Evolutionary conservation across 2,797 vertebrate species (phyloP), one percentile per base, ranked within the genome.

Genomic region (Sebastes taczanowskii): DNA sequence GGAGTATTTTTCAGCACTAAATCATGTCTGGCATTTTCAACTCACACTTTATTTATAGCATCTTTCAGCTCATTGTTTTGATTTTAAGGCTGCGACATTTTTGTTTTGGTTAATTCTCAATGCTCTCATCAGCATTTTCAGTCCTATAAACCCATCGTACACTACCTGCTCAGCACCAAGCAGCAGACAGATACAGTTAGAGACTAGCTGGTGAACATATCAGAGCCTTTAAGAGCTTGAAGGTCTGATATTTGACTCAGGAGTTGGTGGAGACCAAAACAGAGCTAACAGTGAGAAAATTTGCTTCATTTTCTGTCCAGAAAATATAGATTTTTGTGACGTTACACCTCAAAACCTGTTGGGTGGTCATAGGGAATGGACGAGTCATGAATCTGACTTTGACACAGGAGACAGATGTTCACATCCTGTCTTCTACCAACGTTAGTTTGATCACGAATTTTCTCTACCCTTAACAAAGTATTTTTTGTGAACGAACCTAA

Each of bases 351-450:
- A 14, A 42, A 42, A 0, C 38, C 13, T 42, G 13, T 16, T 14
- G 0, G 38, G 0, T 42, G 38, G 13, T 42, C 2, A 0, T 42
- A 42, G 38, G 38, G 38, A 0, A 42, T 42, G 38, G 38, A 42
- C 0, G 13, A 0, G 38, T 42, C 13, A 42, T 1, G 38, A 42
- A 42, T 42, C 38, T 42, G 38, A 42, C 38, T 42, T 42, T 42
- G 38, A 42, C 38, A 42, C 38, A 42, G 38, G 13, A 42, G 0
- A 0, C 13, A 14, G 38, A 42, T 42, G 38, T 42, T 42, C 38
- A 42, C 38, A 14, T 1, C 38, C 38, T 0, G 38, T 42, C 38
- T 42, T 14, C 38, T 42, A 42, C 38, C 38, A 42, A 42, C 5
- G 1, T 0, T 42, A 4, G 13, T 42, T 42, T 42, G 38, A 42